Conservation (phyloP, 2,113 vertebrate species). For the Gavia stellata region DNA sequence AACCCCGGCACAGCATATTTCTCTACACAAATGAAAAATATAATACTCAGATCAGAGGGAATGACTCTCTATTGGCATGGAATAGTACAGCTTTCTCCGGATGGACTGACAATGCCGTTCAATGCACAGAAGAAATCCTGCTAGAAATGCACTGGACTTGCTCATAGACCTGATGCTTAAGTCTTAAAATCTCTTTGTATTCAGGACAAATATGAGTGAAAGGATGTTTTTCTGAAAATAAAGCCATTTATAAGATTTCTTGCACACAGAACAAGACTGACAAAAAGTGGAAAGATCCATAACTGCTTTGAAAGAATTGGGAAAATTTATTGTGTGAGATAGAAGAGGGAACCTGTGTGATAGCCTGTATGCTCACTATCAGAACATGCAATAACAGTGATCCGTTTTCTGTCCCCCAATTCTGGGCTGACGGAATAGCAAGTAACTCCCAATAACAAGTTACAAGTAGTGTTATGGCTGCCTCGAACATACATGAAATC, state of each 20-base stretch:
- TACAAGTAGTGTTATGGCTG: neutral
- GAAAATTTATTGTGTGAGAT: neutral
- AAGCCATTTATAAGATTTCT: neutral
- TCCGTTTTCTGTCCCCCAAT: neutral
- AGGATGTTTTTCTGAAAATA: neutral
- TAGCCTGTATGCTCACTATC: neutral
- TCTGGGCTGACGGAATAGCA: neutral
- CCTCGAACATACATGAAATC: neutral
- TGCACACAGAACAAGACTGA: neutral
- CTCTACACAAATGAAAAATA: neutral
- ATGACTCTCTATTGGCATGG: neutral
- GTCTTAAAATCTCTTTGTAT: neutral
- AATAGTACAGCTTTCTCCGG: neutral
- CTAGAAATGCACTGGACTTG: neutral
- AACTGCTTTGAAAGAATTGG: neutral
- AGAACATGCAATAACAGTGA: neutral
- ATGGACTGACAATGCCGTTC: neutral
- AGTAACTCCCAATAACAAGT: neutral
- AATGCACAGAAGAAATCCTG: neutral
- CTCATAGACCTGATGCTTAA: neutral
- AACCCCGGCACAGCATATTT: neutral
- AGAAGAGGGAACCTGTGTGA: neutral
- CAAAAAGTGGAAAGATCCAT: neutral
- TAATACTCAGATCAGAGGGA: neutral
- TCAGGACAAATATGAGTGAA: neutral